phyloP scores from a whole-genome alignment of 2,888 invertebrate genomes.

The Sminthurinus aureus region DNA sequence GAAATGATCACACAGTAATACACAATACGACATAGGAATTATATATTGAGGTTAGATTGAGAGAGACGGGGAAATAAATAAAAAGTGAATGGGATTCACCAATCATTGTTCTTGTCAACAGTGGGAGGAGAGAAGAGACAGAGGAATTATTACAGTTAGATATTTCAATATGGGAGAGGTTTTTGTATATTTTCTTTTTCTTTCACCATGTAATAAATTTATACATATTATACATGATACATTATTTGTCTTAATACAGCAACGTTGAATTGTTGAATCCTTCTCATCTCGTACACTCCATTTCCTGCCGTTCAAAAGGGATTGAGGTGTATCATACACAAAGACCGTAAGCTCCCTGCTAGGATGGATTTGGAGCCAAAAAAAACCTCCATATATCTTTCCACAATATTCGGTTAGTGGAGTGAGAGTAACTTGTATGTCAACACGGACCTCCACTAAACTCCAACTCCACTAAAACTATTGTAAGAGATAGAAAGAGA shows the following conservation, averaged over 20 bases:
- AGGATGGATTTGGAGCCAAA: background rate
- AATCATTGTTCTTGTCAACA: no score
- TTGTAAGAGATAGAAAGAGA: background rate
- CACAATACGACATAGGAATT: background rate
- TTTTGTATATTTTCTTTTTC: constrained; percentile 1
- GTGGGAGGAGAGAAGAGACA: background rate
- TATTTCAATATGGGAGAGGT: no score
- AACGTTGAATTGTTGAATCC: constrained; percentile 35
- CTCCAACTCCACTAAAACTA: background rate
- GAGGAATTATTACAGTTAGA: background rate
- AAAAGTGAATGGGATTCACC: no score
- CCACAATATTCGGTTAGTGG: background rate
- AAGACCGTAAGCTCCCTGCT: background rate
- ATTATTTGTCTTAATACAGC: constrained; percentile 29
- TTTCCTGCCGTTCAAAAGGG: constrained; percentile 38
- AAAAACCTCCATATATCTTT: background rate
- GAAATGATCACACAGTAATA: background rate
- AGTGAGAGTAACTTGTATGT: constrained; percentile 20
- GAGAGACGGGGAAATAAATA: no score
- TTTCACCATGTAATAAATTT: no score
- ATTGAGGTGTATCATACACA: background rate
- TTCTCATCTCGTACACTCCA: constrained; percentile 29
- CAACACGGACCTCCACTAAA: constrained; percentile 8
- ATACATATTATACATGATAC: background rate
- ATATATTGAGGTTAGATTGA: constrained; percentile 1